Percentiles rank a stretch among this genome's conserved stretches.
These are phyloP conservation scores for Petrolisthes cinctipes DNA, from an alignment of 2,888 invertebrate species.

Conservation along the genomic window DNA sequence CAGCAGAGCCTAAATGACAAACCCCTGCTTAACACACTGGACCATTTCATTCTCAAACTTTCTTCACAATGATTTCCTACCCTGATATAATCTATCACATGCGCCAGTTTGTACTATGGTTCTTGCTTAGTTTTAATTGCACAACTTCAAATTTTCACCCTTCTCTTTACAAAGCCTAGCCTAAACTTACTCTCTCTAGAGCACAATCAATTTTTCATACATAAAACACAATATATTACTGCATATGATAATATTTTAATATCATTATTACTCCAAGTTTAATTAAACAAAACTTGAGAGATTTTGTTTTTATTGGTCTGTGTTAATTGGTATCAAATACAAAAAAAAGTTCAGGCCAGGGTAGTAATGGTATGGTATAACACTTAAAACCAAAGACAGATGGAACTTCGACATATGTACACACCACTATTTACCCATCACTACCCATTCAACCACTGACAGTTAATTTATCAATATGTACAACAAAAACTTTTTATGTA, in stretches of 20 bases:
- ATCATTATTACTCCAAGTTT: slow-evolving; percentile 31
- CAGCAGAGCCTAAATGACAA: slow-evolving; percentile 30
- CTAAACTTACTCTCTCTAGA: not conserved
- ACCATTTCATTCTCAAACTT: slow-evolving; percentile 21
- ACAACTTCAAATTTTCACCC: slow-evolving; percentile 20
- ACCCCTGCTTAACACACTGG: slow-evolving; percentile 28
- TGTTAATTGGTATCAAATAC: slow-evolving; percentile 61
- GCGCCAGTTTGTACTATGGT: slow-evolving; percentile 56
- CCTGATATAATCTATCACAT: slow-evolving; percentile 58
- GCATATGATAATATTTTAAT: not conserved
- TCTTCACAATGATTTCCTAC: slow-evolving; percentile 33
- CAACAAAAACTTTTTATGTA: slow-evolving; percentile 56
- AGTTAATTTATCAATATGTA: slow-evolving; percentile 58
- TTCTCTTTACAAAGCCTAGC: not conserved
- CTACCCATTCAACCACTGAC: slow-evolving; percentile 60
- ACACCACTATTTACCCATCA: slow-evolving; percentile 50
- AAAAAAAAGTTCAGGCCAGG: slow-evolving; percentile 60
- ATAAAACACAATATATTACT: too few species aligned
- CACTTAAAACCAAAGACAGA: slow-evolving; percentile 53
- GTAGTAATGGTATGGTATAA: slow-evolving; percentile 57
- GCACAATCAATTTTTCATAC: too few species aligned
- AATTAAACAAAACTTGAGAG: slow-evolving; percentile 60
- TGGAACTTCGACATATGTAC: slow-evolving; percentile 55
- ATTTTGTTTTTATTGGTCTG: slow-evolving; percentile 60
- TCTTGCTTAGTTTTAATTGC: slow-evolving; percentile 19